Base-by-base conservation (phyloP, 2,888 invertebrate genomes). In the Archips xylosteana region DNA sequence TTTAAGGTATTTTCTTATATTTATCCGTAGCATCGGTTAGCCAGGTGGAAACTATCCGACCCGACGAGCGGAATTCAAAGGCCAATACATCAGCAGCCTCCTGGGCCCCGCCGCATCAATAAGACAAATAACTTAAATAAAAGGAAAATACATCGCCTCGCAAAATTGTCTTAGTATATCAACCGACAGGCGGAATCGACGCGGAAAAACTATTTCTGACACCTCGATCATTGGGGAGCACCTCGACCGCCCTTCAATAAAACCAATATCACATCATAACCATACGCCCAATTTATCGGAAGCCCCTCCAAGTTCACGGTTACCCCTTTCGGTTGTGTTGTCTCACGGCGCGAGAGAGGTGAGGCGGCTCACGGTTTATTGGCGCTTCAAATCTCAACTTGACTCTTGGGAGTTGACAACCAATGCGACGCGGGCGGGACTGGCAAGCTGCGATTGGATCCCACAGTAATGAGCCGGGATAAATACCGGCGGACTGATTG, bases 151-250 rank as follows among this genome's bases (percentile, higher is more conserved):
- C 36, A 65, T 61, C 51, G 51, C 23, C 65, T 51, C 47, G 54
- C 74, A 74, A 74, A 74, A 74, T 74, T 74, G 70, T 74, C 69
- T 74, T 70, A 69, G 74, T 70, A 73, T 69, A 74, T 74, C 74
- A 79, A 79, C 79, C 81, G 77, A 77, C 74, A 80, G 81, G 79
- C 82, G 77, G 79, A 86, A 89, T 86, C 86, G 85, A 87, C 85
- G 83, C 85, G 83, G 83, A 85, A 86, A 88, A 89, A 89, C 89
- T 90, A 89, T 88, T 88, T 88, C 87, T 84, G 87, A 85, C 89
- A 88, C 89, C 87, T 88, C 88, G 83, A 84, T 85, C 83, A 81
- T 81, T 76, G 78, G 83, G 80, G 84, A 81, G 80, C 82, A 83
- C 81, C 82, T 82, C 76, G 78, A 79, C 82, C 85, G 85, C 64